A percentile compares a stretch with the other conserved stretches of the same genome.
These are phyloP conservation scores for Ophraella communa DNA, from an alignment of 2,888 invertebrate species.

Conservation along the genomic window DNA sequence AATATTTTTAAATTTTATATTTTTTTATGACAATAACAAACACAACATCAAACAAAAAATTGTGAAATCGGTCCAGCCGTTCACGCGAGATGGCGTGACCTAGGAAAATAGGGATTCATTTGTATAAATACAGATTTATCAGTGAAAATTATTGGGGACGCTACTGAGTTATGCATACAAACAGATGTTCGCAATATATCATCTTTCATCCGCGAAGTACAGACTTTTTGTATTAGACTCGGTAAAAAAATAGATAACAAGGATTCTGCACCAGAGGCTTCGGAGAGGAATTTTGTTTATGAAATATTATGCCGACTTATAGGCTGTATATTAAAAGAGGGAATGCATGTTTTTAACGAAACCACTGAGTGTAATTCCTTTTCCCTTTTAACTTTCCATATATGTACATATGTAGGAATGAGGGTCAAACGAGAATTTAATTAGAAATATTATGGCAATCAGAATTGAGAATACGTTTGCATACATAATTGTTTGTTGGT, in stretches of 20 bases:
- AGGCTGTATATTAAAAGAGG: background rate
- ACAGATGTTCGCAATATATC: slow-evolving; percentile 34
- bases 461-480: too few relatives aligned
- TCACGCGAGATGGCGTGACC: too few relatives aligned
- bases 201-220: slow-evolving; percentile 32
- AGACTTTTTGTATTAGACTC: slow-evolving; percentile 19
- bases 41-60: too few relatives aligned
- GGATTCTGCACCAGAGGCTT: slow-evolving; percentile 1
- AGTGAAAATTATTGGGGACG: background rate
- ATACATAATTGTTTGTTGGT: too few relatives aligned
- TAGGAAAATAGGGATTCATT: too few relatives aligned
- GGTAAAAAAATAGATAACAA: slow-evolving; percentile 14
- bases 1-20: too few relatives aligned
- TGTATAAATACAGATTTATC: too few relatives aligned
- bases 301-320: background rate
- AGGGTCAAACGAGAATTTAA: too few relatives aligned
- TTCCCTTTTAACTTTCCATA: background rate
- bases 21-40: too few relatives aligned
- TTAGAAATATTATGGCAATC: too few relatives aligned
- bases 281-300: background rate
- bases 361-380: background rate
- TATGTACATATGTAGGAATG: too few relatives aligned
- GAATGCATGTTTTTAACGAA: background rate
- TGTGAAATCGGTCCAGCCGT: too few relatives aligned
- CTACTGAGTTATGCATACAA: slow-evolving; percentile 12